phyloP scores from a whole-genome alignment of 1,140 invertebrate genomes.

The Globodera ellingtonae region DNA sequence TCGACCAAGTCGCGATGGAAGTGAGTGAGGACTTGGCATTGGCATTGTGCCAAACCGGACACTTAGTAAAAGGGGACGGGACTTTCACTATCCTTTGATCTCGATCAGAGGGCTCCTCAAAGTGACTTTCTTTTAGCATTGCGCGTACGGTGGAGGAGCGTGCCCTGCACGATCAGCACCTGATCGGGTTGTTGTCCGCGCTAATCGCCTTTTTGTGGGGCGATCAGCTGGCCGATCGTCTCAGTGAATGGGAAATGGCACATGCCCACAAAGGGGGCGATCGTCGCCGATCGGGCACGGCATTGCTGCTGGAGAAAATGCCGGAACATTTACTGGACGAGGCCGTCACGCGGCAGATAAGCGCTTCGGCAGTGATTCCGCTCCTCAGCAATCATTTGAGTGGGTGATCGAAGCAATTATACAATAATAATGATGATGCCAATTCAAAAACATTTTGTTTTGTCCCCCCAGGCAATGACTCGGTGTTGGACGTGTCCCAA shows the following conservation, averaged over 20 bases:
- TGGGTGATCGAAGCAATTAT: background rate
- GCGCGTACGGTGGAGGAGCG: constrained; percentile 45
- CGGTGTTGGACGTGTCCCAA: constrained; percentile 59
- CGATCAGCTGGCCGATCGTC: constrained; percentile 36
- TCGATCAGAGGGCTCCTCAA: constrained; percentile 89
- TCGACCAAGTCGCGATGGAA: constrained; percentile 93
- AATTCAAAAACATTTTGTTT: constrained; percentile 14
- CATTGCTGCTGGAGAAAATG: constrained; percentile 32
- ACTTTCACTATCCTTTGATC: background rate
- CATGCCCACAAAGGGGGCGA: constrained; percentile 22
- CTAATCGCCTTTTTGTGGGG: constrained; percentile 58
- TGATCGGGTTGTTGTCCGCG: constrained; percentile 61
- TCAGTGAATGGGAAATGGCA: constrained; percentile 33
- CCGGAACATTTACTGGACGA: constrained; percentile 26
- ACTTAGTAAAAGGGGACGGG: background rate
- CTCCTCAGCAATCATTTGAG: constrained; percentile 17
- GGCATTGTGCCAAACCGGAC: constrained; percentile 78
- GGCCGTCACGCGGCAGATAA: constrained; percentile 10
- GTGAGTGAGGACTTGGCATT: constrained; percentile 71
- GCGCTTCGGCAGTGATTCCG: constrained; percentile 29
- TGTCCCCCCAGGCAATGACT: constrained; percentile 61
- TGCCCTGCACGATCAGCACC: constrained; percentile 56
- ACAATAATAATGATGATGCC: background rate
- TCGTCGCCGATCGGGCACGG: constrained; percentile 15
- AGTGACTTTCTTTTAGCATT: constrained; percentile 19